Evolutionary conservation across 2,888 invertebrate species (phyloP).

Genomic region (Lasioglossum pauxillum): DNA sequence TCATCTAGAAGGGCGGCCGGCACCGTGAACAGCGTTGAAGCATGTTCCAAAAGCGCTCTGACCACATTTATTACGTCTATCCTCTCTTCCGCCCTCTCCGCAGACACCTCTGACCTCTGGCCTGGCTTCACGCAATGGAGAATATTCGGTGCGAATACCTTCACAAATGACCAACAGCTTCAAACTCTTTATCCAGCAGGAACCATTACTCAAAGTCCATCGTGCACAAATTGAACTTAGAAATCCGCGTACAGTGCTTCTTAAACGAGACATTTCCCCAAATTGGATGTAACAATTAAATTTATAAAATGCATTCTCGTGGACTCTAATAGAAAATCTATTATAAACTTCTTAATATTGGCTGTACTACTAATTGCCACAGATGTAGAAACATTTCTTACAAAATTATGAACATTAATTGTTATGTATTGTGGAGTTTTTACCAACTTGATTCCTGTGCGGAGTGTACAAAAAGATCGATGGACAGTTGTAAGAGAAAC

Average conservation of each 20-base stretch:
- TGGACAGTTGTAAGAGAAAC: no score
- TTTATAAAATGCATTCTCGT: neutral
- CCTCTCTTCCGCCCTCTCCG: conserved; percentile 91
- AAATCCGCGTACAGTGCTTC: neutral
- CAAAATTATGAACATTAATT: neutral
- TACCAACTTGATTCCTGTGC: neutral
- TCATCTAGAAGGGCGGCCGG: conserved; percentile 94
- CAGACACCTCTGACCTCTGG: conserved; percentile 85
- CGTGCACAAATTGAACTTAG: neutral
- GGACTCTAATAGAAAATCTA: neutral
- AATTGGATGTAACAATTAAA: neutral
- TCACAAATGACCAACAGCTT: neutral
- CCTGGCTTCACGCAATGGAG: conserved; percentile 91
- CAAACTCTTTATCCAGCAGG: neutral
- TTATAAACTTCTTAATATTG: neutral
- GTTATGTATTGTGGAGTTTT: neutral
- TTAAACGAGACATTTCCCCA: neutral
- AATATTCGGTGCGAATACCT: conserved; percentile 96
- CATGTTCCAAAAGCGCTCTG: conserved; percentile 90
- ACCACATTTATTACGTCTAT: conserved; percentile 96
- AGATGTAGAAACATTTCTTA: neutral
- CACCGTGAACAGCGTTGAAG: conserved; percentile 90
- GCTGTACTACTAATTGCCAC: neutral
- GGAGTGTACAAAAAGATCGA: no score
- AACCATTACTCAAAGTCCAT: neutral